Evolutionary conservation across 2,888 invertebrate genomes (phyloP), one percentile per base, ranked within the genome.

Genomic region (Malthinus flaveolus): DNA sequence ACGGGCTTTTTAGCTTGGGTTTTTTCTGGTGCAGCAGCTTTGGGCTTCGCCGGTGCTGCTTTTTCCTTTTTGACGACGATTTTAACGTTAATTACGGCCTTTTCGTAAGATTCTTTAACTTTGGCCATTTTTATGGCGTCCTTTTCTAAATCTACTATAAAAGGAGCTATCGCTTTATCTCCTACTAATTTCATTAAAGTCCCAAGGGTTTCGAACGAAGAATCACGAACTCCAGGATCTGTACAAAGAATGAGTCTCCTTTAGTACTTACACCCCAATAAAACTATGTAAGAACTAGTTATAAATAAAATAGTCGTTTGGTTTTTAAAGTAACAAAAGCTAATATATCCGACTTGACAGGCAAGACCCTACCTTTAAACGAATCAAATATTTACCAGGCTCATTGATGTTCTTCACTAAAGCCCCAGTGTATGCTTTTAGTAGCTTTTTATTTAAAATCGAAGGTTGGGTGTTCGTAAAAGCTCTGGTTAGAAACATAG

Each of bases 131-230:
- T 98, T 32, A 96, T 79, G 37, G 87, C 85, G 75, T 99, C 98
- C 1, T 87, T 86, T 76, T 99, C 98, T 0, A 98, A 78, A 75
- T 97, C 97, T 1, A 87, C 86, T 13, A 97, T 83, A 74, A 94
- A 93, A 0, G 94, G 91, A 44, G 84, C 84, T 56, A 98, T 87
- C 35, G 88, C 86, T 78, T 95, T 96, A 73, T 98, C 97, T 1
- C 97, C 93, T 8, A 97, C 91, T 3, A 97, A 85, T 78, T 96
- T 97, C 82, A 95, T 89, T 0, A 95, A 87, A 0, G 95, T 96
- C 7, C 98, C 99, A 10, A 99, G 78, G 0, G 97, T 97, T 74
- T 95, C 93, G 0, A 94, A 94, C 0, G 96, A 89, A 56, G 91
- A 89, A 74, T 99, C 98, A 69, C 98, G 84, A 0, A 98, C 98